Evolutionary conservation across 2,888 invertebrate species (phyloP), one percentile per base, ranked within the genome.

Genomic region (Apotomis betuletana): DNA sequence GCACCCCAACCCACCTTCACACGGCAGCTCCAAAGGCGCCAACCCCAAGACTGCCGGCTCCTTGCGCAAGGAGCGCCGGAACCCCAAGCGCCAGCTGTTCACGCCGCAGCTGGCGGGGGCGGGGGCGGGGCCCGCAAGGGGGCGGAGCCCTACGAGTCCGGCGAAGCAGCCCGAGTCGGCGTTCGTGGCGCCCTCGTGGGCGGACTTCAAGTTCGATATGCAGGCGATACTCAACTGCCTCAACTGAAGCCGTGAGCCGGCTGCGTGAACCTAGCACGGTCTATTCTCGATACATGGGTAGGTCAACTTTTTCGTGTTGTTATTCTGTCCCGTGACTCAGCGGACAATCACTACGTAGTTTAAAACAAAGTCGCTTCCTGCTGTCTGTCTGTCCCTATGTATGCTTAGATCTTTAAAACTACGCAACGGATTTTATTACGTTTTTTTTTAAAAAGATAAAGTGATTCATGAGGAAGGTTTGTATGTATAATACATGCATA

Each of bases 201-300:
- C 94, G 5, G 94, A 95, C 85, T 96, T 96, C 81, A 95, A 94
- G 83, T 95, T 95, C 80, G 94, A 96, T 80, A 90, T 88, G 75
- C 92, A 91, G 73, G 95, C 95, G 13, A 94, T 95, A 51, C 79
- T 92, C 2, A 90, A 92, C 15, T 90, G 90, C 74, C 84, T 92
- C n/a, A 89, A 89, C 81, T 91, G 88, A 27, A 27, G 27, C 27
- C 27, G 27, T 1, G 27, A 27, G 27, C 27, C 27, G 27, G 15
- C 15, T 1, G 15, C 15, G 15, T 15, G 15, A 15, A 15, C 15
- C 15, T 15, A 15, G 15, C 15, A 15, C 15, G 15, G 27, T 27
- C 27, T 27, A 27, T 27, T 27, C 27, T 27, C 27, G 27, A 27
- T 27, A 27, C 27, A 27, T 27, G 27, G 27, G 27, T 2, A 27